phyloP scores from a whole-genome alignment of 1,140 invertebrate species.

The Penaeus indicus region DNA sequence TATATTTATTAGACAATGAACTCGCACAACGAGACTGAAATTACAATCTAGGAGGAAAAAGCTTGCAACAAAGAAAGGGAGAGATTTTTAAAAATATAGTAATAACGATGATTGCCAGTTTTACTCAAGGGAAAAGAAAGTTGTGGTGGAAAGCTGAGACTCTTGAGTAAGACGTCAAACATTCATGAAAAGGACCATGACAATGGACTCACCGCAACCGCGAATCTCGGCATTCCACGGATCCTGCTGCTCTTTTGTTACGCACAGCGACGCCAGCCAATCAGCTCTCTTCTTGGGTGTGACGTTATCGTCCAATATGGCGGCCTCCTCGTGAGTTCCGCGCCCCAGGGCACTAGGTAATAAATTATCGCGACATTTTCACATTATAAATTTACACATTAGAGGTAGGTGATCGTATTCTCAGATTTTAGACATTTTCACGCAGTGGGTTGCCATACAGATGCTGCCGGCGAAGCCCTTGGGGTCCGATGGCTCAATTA shows the following conservation, averaged over 20 bases:
- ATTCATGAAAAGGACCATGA: slow-evolving; percentile 31
- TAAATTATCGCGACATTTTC: slow-evolving; percentile 53
- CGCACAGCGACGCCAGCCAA: slow-evolving; percentile 7
- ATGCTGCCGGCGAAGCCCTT: neutral
- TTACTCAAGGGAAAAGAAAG: slow-evolving; percentile 13
- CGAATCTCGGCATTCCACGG: slow-evolving; percentile 50
- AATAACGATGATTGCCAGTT: too few species aligned
- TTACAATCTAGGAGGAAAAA: too few species aligned
- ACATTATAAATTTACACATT: slow-evolving; percentile 57
- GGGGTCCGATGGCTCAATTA: slow-evolving; percentile 22
- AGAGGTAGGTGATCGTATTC: slow-evolving; percentile 31
- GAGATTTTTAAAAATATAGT: too few species aligned
- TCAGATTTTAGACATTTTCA: slow-evolving; percentile 34
- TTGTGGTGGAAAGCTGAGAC: neutral
- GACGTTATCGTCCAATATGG: slow-evolving; percentile 54
- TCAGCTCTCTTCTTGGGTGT: slow-evolving; percentile 1
- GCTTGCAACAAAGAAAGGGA: too few species aligned
- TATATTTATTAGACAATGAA: too few species aligned
- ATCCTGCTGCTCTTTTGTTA: slow-evolving; percentile 60
- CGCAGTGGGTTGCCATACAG: slow-evolving; percentile 23
- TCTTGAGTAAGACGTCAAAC: slow-evolving; percentile 44
- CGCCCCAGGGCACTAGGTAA: neutral
- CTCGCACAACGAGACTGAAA: too few species aligned
- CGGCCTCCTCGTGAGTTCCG: neutral
- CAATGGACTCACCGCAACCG: slow-evolving; percentile 41